These are phyloP conservation scores for Tonatia bakeri DNA, from an alignment of 2,113 vertebrate genomes.

Conservation along the genomic window DNA sequence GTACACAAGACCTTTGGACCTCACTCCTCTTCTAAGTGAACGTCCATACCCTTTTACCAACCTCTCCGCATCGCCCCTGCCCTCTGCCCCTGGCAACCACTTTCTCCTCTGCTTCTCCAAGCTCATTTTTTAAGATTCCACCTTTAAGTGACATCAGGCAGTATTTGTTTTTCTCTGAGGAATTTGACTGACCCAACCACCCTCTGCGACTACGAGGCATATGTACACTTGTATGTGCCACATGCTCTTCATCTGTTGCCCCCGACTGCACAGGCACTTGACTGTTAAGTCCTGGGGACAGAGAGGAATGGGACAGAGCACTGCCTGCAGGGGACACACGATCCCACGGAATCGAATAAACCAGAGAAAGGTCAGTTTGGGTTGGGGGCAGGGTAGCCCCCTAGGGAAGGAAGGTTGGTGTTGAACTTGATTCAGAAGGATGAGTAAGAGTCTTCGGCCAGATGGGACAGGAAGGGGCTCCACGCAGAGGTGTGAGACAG, in stretches of 20 bases:
- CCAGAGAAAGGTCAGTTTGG: background rate
- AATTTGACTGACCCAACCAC: no score
- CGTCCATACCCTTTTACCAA: no score
- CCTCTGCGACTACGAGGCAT: no score
- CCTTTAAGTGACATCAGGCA: background rate
- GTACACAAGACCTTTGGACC: background rate
- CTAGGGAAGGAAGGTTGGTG: background rate
- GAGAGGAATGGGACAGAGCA: background rate
- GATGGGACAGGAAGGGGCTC: background rate
- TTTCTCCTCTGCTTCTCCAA: background rate
- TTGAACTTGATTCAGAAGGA: background rate
- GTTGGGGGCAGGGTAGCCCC: accelerated
- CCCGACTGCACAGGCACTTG: background rate
- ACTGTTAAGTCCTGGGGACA: background rate
- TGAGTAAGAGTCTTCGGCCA: background rate
- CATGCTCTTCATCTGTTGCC: background rate
- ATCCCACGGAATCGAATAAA: background rate
- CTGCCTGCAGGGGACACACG: background rate
- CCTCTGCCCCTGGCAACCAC: background rate
- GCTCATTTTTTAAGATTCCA: background rate
- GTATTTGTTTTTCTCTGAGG: background rate
- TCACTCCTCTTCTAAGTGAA: background rate
- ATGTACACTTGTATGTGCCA: accelerated
- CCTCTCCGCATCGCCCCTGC: background rate
- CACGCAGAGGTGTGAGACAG: background rate